Evolutionary conservation across 2,888 invertebrate species (phyloP).

Genomic region (Piscicola geometra): DNA sequence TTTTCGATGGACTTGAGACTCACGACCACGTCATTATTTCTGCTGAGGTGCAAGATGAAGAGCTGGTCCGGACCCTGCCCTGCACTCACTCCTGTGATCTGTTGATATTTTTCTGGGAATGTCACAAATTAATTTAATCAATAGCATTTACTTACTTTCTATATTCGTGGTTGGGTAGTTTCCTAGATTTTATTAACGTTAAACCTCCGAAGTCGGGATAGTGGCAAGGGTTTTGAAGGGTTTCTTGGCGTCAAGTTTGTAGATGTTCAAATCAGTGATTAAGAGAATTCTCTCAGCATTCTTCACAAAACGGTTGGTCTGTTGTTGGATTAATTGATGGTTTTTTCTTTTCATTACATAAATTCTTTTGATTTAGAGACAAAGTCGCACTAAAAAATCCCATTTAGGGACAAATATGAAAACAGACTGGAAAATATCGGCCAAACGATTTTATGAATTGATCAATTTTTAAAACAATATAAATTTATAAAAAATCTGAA

Average conservation of each 20-base stretch:
- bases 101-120: no score
- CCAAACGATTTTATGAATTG: no score
- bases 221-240: slow-evolving; percentile 78
- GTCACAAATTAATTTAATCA: no score
- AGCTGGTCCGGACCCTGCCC: slow-evolving; percentile 82
- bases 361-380: background rate
- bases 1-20: slow-evolving; percentile 61
- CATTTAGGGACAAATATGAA: no score
- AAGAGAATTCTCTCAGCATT: slow-evolving; percentile 81
- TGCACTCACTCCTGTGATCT: slow-evolving; percentile 75
- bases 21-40: slow-evolving; percentile 83
- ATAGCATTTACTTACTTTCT: no score
- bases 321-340: background rate
- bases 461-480: background rate
- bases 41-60: slow-evolving; percentile 76
- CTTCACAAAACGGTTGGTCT: slow-evolving; percentile 66
- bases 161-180: no score
- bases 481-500: background rate
- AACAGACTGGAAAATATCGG: no score
- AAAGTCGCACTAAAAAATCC: no score
- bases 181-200: no score
- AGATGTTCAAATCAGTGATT: slow-evolving; percentile 76
- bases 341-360: background rate
- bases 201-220: slow-evolving; percentile 71
- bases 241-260: slow-evolving; percentile 78